These are phyloP conservation scores for Myxocyprinus asiaticus DNA, from an alignment of 2,113 vertebrate species.

Conservation along the genomic window DNA sequence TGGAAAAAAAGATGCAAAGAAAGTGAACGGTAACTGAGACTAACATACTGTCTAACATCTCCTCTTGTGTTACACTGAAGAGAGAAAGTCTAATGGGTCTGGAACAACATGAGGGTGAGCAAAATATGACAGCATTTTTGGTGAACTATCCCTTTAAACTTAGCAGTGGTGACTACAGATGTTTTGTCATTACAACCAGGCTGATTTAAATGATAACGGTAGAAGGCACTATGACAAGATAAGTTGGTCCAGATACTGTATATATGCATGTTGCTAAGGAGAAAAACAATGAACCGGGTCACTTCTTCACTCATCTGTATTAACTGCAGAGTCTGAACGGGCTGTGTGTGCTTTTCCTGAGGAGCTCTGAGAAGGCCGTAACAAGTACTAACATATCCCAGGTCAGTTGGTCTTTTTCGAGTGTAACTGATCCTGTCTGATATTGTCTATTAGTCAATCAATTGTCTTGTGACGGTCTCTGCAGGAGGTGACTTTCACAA, in stretches of 20 bases:
- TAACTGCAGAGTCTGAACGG: slow-evolving; percentile 72
- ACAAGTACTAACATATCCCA: slow-evolving; percentile 76
- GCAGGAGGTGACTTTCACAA: slow-evolving; percentile 79
- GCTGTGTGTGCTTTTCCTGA: slow-evolving; percentile 81
- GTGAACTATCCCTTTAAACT: no score
- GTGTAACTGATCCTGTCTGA: neutral
- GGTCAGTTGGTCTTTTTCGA: slow-evolving; percentile 64
- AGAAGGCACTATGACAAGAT: neutral
- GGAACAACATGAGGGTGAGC: no score
- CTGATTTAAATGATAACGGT: neutral
- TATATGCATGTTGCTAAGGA: slow-evolving; percentile 37
- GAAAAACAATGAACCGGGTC: slow-evolving; percentile 18
- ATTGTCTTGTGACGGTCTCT: neutral
- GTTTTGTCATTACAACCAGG: neutral
- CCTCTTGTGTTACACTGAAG: no score
- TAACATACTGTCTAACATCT: no score
- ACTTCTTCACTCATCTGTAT: neutral
- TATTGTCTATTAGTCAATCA: neutral
- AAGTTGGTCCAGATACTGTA: neutral
- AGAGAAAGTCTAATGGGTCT: no score
- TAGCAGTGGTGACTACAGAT: no score
- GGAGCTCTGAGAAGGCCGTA: slow-evolving; percentile 72
- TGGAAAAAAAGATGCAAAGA: no score
- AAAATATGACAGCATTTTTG: no score
- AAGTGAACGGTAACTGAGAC: no score